Evolutionary conservation across 2,113 vertebrate species (phyloP).

Genomic region (Protomyctophum bolini): DNA sequence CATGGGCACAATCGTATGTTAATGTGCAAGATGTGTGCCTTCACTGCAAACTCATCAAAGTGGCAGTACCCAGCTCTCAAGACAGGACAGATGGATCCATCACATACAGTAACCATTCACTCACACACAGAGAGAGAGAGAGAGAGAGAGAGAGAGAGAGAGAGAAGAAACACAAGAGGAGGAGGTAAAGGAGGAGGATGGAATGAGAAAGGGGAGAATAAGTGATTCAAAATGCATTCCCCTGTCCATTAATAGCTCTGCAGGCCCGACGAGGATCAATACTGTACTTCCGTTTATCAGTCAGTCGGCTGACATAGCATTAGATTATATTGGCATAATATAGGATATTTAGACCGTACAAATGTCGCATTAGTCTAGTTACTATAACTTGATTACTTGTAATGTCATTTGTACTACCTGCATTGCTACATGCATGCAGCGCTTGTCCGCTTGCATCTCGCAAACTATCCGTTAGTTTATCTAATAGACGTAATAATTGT

Average conservation of each 20-base stretch:
- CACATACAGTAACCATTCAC: conserved; percentile 65
- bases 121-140: conserved; percentile 3
- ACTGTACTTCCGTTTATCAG: conserved; percentile 28
- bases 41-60: conserved; percentile 70
- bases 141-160: conserved; percentile 9
- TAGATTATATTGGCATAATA: background rate
- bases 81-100: conserved; percentile 74
- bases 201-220: conserved; percentile 24
- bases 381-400: background rate
- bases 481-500: background rate
- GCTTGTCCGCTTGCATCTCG: background rate
- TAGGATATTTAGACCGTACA: background rate
- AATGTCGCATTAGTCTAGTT: background rate
- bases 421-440: background rate
- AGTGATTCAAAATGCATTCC: conserved; percentile 28
- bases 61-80: conserved; percentile 50
- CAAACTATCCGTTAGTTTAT: background rate
- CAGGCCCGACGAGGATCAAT: conserved; percentile 44
- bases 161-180: conserved; percentile 33
- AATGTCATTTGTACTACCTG: background rate
- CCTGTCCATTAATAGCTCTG: conserved; percentile 47
- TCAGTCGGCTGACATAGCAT: conserved; percentile 5
- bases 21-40: conserved; percentile 74
- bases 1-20: conserved; percentile 71
- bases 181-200: conserved; percentile 45